Conservation (phyloP, 2,888 invertebrate genomes). For the Drosophila dives region DNA sequence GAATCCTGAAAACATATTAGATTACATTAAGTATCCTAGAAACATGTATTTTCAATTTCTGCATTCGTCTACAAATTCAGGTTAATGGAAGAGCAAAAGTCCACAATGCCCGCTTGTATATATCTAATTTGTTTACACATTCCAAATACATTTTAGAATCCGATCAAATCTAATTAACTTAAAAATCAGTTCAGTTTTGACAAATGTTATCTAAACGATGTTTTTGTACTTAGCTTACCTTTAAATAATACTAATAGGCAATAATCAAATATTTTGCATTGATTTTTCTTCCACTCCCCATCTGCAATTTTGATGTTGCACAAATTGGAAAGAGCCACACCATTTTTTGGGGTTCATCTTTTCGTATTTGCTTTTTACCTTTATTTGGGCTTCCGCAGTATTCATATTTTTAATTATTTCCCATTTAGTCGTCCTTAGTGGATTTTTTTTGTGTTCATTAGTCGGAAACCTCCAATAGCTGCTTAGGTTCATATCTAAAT, state of each 20-base stretch:
- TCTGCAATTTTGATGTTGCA: background rate
- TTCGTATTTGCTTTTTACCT: background rate
- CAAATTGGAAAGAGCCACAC: constrained; percentile 1
- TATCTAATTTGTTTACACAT: background rate
- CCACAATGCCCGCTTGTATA: background rate
- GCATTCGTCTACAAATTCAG: background rate
- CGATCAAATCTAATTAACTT: background rate
- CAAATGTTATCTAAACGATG: background rate
- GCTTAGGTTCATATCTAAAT: background rate
- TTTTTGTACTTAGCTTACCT: background rate
- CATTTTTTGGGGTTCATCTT: background rate
- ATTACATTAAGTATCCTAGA: background rate
- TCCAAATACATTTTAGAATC: background rate
- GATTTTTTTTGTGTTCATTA: constrained; percentile 8
- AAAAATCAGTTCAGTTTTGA: background rate
- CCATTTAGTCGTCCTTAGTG: constrained; percentile 3
- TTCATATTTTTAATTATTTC: background rate
- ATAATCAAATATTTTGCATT: constrained; percentile 13
- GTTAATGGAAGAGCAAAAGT: background rate
- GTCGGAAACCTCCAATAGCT: constrained; percentile 37
- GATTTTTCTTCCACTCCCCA: background rate
- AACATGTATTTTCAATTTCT: background rate
- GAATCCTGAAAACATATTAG: background rate
- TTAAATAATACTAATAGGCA: background rate
- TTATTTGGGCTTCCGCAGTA: background rate